These are phyloP conservation scores for Parapristionchus giblindavisi DNA, from an alignment of 2,888 invertebrate species.

Conservation along the genomic window DNA sequence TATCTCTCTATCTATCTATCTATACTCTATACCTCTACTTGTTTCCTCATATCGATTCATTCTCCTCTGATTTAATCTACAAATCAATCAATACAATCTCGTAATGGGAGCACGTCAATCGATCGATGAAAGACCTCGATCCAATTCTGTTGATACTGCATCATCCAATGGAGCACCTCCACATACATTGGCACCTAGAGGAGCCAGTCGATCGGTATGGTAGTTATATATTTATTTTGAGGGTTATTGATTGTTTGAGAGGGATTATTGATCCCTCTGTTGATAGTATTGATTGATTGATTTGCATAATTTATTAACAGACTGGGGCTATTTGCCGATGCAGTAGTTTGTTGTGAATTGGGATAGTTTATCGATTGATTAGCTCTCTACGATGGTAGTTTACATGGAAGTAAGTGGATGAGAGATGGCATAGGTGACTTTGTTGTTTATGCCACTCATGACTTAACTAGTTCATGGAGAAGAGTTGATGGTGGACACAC, in stretches of 20 bases:
- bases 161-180: slow-evolving; percentile 22
- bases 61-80: background rate
- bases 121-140: slow-evolving; percentile 52
- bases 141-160: slow-evolving; percentile 52
- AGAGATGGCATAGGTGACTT: too few relatives aligned
- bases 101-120: slow-evolving; percentile 59
- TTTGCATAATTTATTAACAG: too few relatives aligned
- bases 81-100: background rate
- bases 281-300: background rate
- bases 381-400: too few relatives aligned
- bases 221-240: background rate
- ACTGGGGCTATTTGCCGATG: too few relatives aligned
- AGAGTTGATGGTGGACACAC: too few relatives aligned
- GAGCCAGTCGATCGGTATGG: slow-evolving; percentile 26
- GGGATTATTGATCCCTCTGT: too few relatives aligned
- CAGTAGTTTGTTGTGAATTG: too few relatives aligned
- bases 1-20: too few relatives aligned
- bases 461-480: too few relatives aligned
- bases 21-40: background rate
- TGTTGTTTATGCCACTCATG: too few relatives aligned
- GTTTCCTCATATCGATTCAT: background rate
- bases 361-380: too few relatives aligned
- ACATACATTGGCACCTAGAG: slow-evolving; percentile 12
- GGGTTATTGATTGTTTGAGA: background rate
- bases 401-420: too few relatives aligned